These are phyloP conservation scores for Scylla paramamosain DNA, from an alignment of 1,140 invertebrate species.

Conservation along the genomic window DNA sequence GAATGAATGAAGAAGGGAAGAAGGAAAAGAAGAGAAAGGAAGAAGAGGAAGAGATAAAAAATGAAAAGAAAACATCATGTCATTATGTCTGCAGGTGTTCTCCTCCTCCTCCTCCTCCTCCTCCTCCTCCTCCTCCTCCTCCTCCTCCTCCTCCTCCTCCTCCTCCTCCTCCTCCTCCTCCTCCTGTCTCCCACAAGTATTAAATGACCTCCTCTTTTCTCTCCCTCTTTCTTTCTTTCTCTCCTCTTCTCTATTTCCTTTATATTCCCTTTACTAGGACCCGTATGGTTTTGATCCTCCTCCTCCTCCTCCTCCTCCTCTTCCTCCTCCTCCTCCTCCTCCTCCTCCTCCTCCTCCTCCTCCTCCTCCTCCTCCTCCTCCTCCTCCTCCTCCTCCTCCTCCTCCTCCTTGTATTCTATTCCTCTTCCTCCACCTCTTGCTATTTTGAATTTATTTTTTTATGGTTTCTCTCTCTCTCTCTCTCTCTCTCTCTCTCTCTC, in stretches of 20 bases:
- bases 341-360: neutral
- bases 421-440: neutral
- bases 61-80: neutral
- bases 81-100: neutral
- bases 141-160: neutral
- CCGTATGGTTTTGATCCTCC: neutral
- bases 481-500: no score
- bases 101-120: no score
- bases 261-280: no score
- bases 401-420: neutral
- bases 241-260: neutral
- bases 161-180: neutral
- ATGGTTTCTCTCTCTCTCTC: no score
- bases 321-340: conserved; percentile 17
- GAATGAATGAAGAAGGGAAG: neutral
- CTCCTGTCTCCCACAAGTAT: no score
- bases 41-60: neutral
- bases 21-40: neutral
- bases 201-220: neutral
- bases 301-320: conserved; percentile 17
- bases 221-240: neutral
- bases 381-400: neutral
- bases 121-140: neutral
- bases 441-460: no score
- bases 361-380: neutral